These are phyloP conservation scores for Calosoma granatense DNA, from an alignment of 1,140 invertebrate genomes.

Conservation along the genomic window DNA sequence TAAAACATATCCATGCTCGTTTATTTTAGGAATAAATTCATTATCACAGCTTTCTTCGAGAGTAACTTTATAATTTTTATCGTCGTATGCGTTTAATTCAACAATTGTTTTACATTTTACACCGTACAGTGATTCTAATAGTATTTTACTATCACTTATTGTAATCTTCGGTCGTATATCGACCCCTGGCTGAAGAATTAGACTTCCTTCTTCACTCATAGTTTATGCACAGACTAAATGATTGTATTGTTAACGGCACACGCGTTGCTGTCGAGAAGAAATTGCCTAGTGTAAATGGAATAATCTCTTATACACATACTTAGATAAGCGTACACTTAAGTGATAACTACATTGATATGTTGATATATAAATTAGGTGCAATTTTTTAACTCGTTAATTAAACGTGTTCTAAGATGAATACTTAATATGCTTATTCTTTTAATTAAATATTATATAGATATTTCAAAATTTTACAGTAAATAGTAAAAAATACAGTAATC, in stretches of 20 bases:
- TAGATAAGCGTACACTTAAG: neutral
- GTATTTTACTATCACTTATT: conserved; percentile 39
- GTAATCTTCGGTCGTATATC: conserved; percentile 50
- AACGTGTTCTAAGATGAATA: too few species aligned
- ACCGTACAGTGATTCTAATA: conserved; percentile 57
- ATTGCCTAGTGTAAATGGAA: neutral
- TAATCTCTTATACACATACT: neutral
- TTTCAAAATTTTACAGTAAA: too few species aligned
- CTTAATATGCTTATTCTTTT: too few species aligned
- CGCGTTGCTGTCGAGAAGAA: conserved; percentile 9
- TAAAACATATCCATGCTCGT: conserved; percentile 57
- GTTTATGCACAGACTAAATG: neutral
- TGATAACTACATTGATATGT: too few species aligned
- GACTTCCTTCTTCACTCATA: neutral
- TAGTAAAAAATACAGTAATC: too few species aligned
- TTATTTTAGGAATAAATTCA: conserved; percentile 17
- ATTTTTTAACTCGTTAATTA: too few species aligned
- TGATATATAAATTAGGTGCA: too few species aligned
- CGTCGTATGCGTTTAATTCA: conserved; percentile 70
- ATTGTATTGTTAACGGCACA: neutral
- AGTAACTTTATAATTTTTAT: conserved; percentile 55
- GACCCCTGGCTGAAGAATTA: conserved; percentile 38
- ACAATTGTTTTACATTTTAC: conserved; percentile 50
- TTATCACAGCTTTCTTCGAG: conserved; percentile 17
- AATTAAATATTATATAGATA: too few species aligned